A percentile compares a stretch with the other conserved stretches of the same genome.
phyloP scores from a whole-genome alignment of 2,113 vertebrate species.

The Entelurus aequoreus region DNA sequence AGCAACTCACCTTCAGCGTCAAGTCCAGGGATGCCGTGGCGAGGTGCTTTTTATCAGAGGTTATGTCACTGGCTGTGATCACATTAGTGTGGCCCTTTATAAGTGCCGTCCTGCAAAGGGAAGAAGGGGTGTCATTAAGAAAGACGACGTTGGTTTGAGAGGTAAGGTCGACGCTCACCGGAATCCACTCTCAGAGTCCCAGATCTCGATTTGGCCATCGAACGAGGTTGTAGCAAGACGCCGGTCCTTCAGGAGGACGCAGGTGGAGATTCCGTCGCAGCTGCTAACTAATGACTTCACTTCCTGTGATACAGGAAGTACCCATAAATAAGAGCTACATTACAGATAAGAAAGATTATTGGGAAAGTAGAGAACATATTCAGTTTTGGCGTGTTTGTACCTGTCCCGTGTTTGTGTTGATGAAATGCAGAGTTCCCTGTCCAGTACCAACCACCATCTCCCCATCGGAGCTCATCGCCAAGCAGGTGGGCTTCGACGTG shows the following conservation, averaged over 20 bases:
- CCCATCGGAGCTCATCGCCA: conserved; percentile 64
- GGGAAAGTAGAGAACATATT: not conserved
- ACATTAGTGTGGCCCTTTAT: conserved; percentile 71
- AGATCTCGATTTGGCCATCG: conserved; percentile 77
- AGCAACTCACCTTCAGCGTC: conserved; percentile 73
- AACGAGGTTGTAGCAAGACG: conserved; percentile 75
- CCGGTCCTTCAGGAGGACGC: conserved; percentile 69
- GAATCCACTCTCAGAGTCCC: conserved; percentile 75
- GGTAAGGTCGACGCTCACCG: conserved; percentile 57
- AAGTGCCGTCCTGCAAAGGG: conserved; percentile 64
- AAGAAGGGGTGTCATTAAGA: not conserved
- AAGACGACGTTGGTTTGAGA: not conserved
- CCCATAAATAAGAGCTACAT: too few species aligned
- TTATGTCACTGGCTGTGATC: conserved; percentile 77
- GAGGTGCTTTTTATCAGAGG: conserved; percentile 70
- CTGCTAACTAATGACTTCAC: conserved; percentile 75
- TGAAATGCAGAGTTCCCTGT: conserved; percentile 72
- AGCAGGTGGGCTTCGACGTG: conserved; percentile 65
- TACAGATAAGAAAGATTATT: too few species aligned
- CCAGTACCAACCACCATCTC: conserved; percentile 74
- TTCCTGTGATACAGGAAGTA: conserved; percentile 61
- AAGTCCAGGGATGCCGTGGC: conserved; percentile 80
- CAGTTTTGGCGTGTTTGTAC: conserved; percentile 43
- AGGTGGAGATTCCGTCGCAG: conserved; percentile 79
- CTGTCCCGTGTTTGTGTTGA: conserved; percentile 75